Base-by-base conservation (phyloP, 2,113 vertebrate species). In the Crotophaga sulcirostris region DNA sequence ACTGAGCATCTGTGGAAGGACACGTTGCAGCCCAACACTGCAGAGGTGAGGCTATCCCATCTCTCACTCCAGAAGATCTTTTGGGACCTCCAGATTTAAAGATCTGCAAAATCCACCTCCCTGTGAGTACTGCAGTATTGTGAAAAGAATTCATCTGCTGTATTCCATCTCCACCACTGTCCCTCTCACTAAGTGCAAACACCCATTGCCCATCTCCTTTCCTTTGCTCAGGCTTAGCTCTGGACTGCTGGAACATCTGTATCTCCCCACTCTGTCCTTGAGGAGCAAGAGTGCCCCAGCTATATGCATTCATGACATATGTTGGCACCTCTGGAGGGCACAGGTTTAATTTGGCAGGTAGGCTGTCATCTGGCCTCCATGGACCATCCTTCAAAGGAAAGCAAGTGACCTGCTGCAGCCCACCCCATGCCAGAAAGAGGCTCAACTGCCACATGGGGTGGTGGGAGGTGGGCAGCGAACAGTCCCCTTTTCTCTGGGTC, bases 191-290 rank as follows among this genome's bases (percentile, higher is more conserved):
- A 59, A 20, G 15, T 10, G 40, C 72, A 47, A 52, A 79, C 19
- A 80, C 10, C 2, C 15, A 11, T 9, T 23, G 47, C 4, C 60
- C 60, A 26, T 55, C 68, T 90, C 54, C 34, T 63, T 67, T 34
- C 44, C 44, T 6, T 34, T 16, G 62, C 54, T 59, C 44, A 21
- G 11, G 23, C 47, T 74, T 62, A 1, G 2, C 16, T 2, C 8
- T 2, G 8, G 18, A 16, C 67, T 77, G 20, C 40, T 64, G 84
- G 38, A 89, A 33, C 55, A 13, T 14, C 69, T 70, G 28, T 23
- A 25, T 25, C 45, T 17, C 6, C 51, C 73, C 6, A 6, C 26
- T 24, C 13, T 34, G 24, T 34, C 9, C 45, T 52, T 1, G 0
- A 1, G 74, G 15, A 74, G 31, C 73, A n/a, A 24, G 60, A 62